Base-by-base conservation (phyloP, 2,113 vertebrate species). In the Morone chrysops region DNA sequence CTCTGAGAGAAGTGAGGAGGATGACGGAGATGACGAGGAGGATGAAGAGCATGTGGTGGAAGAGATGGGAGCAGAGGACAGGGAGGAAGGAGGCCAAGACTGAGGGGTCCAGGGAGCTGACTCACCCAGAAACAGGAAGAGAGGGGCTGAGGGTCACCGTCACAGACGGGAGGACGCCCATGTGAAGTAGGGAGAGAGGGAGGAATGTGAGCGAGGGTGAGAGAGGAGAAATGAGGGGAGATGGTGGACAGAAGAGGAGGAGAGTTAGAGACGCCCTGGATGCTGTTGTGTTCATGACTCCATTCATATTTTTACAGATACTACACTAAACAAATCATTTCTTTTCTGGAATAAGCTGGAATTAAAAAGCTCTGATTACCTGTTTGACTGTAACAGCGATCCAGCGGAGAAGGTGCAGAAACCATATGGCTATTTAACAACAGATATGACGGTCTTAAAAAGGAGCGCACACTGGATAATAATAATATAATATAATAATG, bases 131-230 rank as follows among this genome's bases (percentile, higher is more conserved):
- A 65, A 67, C 54, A 74, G 89, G 67, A 82, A 83, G 80, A 45
- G 85, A 72, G 65, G 47, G 50, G 0, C 86, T 0, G 59, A 62
- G 20, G 80, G 90, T 69, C 11, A 78, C 0, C 14, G 36, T 20
- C 43, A 0, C 2, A 43, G 57, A 76, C 38, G 0, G 1, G 86
- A 90, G 2, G 61, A 74, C 7, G 82, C 69, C 5, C 65, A 83
- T 12, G 84, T 83, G 70, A 5, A 91, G 82, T 93, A 92, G 0
- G 92, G 77, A 25, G 56, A 75, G 59, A 85, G 79, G 9, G 94
- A 95, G 0, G 93, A 94, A 0, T 48, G 36, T 0, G 59, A 76
- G 17, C 43, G 36, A 66, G 41, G 48, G 18, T 75, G 68, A 88
- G 25, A 41, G 22, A 43, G 48, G 38, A 72, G 36, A 54, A 47